Percentiles rank a stretch among this genome's conserved stretches.
Conservation (phyloP, 2,113 vertebrate genomes). For the Tupaia chinensis region DNA sequence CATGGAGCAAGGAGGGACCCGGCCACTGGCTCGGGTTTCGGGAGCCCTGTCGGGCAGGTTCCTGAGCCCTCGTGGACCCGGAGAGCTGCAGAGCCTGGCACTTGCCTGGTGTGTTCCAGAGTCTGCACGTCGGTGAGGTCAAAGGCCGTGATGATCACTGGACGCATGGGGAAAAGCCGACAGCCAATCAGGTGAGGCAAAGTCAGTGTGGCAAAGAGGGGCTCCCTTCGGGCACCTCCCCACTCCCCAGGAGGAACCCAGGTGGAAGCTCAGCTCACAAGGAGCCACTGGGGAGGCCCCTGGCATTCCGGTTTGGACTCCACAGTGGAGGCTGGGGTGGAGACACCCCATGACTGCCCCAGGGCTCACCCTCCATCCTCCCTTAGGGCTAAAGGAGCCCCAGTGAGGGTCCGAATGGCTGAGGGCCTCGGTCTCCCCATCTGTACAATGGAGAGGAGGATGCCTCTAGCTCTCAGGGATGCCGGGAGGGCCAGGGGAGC, state of each 20-base stretch:
- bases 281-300: neutral
- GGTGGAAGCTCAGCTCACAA: neutral
- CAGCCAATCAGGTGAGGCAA: neutral
- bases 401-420: neutral
- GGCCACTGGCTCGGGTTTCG: neutral
- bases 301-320: no score
- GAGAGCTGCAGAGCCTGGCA: neutral
- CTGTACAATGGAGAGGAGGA: neutral
- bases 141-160: slow-evolving; percentile 90
- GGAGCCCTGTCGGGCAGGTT: neutral
- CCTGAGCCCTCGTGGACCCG: neutral
- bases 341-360: neutral
- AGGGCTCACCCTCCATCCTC: neutral
- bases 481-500: neutral
- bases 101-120: slow-evolving; percentile 93
- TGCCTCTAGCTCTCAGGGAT: neutral
- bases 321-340: neutral
- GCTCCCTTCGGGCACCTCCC: neutral
- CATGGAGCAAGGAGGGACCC: neutral
- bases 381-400: accelerated
- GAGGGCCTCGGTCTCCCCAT: neutral
- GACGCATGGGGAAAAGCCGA: neutral
- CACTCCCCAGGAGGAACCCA: neutral
- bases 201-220: accelerated
- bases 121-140: slow-evolving; percentile 90